Evolutionary conservation across 2,113 vertebrate species (phyloP).

Genomic region (Scomber scombrus): DNA sequence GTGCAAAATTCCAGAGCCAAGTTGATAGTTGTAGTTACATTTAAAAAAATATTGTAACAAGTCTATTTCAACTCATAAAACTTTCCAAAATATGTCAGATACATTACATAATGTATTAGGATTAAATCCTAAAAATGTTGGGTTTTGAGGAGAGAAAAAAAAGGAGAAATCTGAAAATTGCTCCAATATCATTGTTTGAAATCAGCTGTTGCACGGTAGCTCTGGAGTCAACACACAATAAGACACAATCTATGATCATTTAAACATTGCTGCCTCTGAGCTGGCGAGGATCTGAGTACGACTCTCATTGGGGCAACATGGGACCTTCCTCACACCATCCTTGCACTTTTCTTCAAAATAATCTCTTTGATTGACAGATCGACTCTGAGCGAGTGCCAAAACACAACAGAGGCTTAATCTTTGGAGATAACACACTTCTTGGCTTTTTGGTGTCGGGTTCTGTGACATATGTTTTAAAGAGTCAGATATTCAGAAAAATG

Average conservation of each 20-base stretch:
- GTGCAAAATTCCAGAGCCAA: slow-evolving; percentile 35
- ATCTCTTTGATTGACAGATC: slow-evolving; percentile 1
- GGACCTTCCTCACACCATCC: not conserved
- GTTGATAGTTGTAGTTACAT: not conserved
- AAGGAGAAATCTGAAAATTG: not conserved
- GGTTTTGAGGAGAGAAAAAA: not conserved
- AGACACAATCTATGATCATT: not conserved
- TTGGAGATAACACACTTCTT: not conserved
- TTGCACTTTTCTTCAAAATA: slow-evolving; percentile 5
- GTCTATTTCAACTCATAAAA: not conserved
- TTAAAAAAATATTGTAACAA: slow-evolving; percentile 1
- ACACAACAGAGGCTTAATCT: not conserved
- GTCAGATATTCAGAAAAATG: slow-evolving; percentile 2
- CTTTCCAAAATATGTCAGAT: too few species aligned
- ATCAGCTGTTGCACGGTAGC: not conserved
- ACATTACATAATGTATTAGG: too few species aligned
- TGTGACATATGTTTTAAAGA: not conserved
- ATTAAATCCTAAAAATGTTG: not conserved
- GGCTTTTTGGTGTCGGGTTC: not conserved
- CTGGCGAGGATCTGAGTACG: not conserved
- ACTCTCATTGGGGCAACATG: not conserved
- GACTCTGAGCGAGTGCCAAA: not conserved
- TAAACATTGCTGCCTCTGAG: slow-evolving; percentile 15
- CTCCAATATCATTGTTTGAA: not conserved
- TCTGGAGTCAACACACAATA: not conserved